Percentiles rank a stretch among this genome's conserved stretches.
These are phyloP conservation scores for Drusus annulatus DNA, from an alignment of 1,140 invertebrate genomes.

Conservation along the genomic window DNA sequence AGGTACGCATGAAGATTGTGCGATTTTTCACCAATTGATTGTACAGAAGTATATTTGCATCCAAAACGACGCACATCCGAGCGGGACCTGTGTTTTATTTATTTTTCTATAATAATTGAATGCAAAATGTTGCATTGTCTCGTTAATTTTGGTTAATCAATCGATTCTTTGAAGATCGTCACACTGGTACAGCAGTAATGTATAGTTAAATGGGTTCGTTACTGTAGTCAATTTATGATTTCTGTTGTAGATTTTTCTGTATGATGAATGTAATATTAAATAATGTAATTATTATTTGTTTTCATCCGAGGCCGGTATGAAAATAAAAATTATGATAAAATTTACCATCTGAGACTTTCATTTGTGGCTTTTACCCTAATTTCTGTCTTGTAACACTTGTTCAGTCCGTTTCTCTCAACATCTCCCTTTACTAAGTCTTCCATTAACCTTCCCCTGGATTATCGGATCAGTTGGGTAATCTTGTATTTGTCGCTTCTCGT, in stretches of 20 bases:
- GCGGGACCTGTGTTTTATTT: background rate
- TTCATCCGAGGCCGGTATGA: conserved; percentile 13
- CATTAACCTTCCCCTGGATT: too few relatives aligned
- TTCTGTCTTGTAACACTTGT: too few relatives aligned
- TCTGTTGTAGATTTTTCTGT: conserved; percentile 40
- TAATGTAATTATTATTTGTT: conserved; percentile 24
- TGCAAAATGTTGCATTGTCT: background rate
- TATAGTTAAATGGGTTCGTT: background rate
- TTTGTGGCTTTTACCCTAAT: too few relatives aligned
- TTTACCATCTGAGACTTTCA: background rate
- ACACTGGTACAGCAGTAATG: conserved; percentile 8
- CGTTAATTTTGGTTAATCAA: background rate
- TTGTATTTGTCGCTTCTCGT: too few relatives aligned
- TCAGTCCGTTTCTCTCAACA: too few relatives aligned
- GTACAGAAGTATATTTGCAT: too few relatives aligned
- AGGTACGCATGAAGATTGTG: too few relatives aligned
- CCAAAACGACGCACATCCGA: too few relatives aligned
- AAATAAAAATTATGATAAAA: conserved; percentile 38
- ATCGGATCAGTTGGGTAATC: too few relatives aligned
- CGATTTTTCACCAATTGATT: too few relatives aligned
- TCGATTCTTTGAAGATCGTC: background rate
- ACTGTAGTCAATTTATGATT: conserved; percentile 20
- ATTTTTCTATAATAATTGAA: conserved; percentile 21
- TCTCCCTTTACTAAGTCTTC: too few relatives aligned
- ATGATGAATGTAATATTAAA: conserved; percentile 34